phyloP scores from a whole-genome alignment of 2,113 vertebrate species.

The Dipodomys stephensi region DNA sequence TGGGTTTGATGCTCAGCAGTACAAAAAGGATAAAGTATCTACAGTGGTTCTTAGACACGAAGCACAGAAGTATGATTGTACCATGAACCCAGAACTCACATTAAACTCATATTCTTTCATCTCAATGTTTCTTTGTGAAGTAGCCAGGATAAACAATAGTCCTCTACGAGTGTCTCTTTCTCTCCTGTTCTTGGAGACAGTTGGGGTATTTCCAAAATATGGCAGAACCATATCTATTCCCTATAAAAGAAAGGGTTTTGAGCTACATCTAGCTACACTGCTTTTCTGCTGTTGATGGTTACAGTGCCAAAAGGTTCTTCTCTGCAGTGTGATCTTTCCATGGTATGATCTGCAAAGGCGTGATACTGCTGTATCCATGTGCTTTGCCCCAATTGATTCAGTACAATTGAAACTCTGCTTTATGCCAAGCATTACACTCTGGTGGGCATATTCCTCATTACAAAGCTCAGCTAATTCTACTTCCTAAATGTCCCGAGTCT shows the following conservation, averaged over 20 bases:
- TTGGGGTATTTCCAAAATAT: neutral
- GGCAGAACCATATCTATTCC: neutral
- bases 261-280: neutral
- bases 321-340: neutral
- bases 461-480: neutral
- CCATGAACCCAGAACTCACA: neutral
- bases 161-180: neutral
- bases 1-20: neutral
- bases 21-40: neutral
- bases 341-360: fast-evolving
- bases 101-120: neutral
- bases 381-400: neutral
- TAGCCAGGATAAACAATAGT: neutral
- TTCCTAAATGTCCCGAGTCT: neutral
- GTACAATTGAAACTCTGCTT: neutral
- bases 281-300: neutral
- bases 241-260: neutral
- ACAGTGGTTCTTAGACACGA: neutral
- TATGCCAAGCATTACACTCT: neutral
- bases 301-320: neutral
- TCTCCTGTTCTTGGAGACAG: neutral
- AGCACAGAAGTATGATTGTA: too few relatives aligned
- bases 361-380: too few relatives aligned
- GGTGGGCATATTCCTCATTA: neutral
- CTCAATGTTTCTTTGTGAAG: neutral